phyloP scores from a whole-genome alignment of 2,888 invertebrate genomes.

The Euspilapteryx auroguttella region DNA sequence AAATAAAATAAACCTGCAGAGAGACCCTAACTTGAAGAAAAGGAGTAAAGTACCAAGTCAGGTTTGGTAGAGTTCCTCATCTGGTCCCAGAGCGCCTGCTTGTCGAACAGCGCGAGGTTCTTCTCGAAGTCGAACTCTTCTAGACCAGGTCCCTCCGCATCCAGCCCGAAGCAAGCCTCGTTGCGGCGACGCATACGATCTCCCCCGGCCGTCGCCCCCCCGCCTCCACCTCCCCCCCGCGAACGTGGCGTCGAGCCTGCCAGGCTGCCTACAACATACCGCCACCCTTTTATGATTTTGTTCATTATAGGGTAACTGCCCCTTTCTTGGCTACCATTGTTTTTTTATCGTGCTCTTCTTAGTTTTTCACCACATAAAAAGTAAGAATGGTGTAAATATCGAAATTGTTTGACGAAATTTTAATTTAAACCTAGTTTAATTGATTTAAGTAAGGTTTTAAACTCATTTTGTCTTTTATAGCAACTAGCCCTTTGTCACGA shows the following conservation, averaged over 20 bases:
- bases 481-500: too few relatives aligned
- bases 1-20: too few relatives aligned
- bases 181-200: slow-evolving; percentile 60
- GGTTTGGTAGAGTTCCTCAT: slow-evolving; percentile 28
- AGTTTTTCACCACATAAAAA: too few relatives aligned
- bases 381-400: too few relatives aligned
- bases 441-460: not conserved
- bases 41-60: slow-evolving; percentile 29
- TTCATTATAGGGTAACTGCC: too few relatives aligned
- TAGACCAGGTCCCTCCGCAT: slow-evolving; percentile 64
- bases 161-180: slow-evolving; percentile 78
- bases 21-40: too few relatives aligned
- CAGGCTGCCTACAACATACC: too few relatives aligned
- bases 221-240: slow-evolving; percentile 64
- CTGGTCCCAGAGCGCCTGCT: slow-evolving; percentile 50
- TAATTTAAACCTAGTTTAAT: not conserved
- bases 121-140: slow-evolving; percentile 95
- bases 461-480: too few relatives aligned
- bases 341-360: too few relatives aligned
- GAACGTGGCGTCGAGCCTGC: slow-evolving; percentile 44
- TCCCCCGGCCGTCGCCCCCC: slow-evolving; percentile 38
- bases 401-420: not conserved
- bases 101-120: slow-evolving; percentile 89
- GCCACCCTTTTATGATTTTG: too few relatives aligned
- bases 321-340: too few relatives aligned